phyloP scores from a whole-genome alignment of 2,888 invertebrate genomes.

The Nomada ruficornis region DNA sequence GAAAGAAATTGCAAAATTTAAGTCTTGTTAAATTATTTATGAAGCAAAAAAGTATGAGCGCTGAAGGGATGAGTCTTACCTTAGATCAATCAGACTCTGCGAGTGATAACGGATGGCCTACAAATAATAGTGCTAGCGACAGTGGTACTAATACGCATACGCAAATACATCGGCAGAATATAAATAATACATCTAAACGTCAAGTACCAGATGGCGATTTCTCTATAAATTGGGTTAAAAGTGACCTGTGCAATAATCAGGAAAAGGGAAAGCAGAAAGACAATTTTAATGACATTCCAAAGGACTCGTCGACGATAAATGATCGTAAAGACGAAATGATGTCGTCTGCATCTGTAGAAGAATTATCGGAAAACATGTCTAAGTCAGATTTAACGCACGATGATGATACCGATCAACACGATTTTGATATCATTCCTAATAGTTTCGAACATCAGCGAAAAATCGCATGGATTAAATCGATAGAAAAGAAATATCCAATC shows the following conservation, averaged over 20 bases:
- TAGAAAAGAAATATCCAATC: slow-evolving; percentile 66
- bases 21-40: slow-evolving; percentile 95
- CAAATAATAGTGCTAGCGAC: slow-evolving; percentile 87
- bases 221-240: slow-evolving; percentile 82
- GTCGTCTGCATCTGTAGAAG: slow-evolving; percentile 85
- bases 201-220: slow-evolving; percentile 78
- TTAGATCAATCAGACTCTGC: slow-evolving; percentile 91
- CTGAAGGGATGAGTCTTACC: slow-evolving; percentile 89
- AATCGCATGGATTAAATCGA: slow-evolving; percentile 55
- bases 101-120: slow-evolving; percentile 90
- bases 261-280: slow-evolving; percentile 70
- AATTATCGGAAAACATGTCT: slow-evolving; percentile 84
- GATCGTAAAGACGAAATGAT: slow-evolving; percentile 85
- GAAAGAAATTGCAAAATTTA: slow-evolving; percentile 88
- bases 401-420: slow-evolving; percentile 72
- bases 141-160: slow-evolving; percentile 84
- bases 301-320: slow-evolving; percentile 66
- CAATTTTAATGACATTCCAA: slow-evolving; percentile 70
- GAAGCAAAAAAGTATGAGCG: slow-evolving; percentile 94
- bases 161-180: slow-evolving; percentile 76
- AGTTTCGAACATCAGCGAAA: slow-evolving; percentile 58
- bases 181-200: slow-evolving; percentile 71
- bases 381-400: slow-evolving; percentile 77
- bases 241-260: slow-evolving; percentile 74
- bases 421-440: slow-evolving; percentile 37